Base-by-base conservation (phyloP, 2,797 vertebrate genomes). In the Epinephelus malabaricus region DNA sequence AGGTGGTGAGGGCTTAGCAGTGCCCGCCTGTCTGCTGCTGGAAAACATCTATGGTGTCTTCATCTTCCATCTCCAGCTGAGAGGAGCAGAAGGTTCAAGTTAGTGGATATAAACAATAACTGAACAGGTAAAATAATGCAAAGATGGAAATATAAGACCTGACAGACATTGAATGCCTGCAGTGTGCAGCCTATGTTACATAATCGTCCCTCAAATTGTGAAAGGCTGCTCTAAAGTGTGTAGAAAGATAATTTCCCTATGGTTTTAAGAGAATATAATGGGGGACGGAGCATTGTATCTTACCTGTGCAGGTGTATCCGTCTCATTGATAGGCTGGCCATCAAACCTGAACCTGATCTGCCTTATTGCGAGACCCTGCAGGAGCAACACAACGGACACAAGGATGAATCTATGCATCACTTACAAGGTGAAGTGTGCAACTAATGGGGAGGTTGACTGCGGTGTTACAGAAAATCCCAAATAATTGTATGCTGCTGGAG, bases 1-100 rank as follows among this genome's bases (percentile, higher is more conserved):
- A 89, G 81, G 76, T 87, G 91, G 88, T 76, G 58, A 71, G 85
- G 65, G 85, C 83, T 92, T 95, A 97, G 90, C 95, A 94, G 62
- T 45, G 64, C 78, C 98, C 97, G 40, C 97, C 98, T 1, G 97
- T 98, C 96, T 99, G 98, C 96, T 99, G 97, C 88, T 99, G 98
- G 96, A 98, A 99, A 92, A 98, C 97, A 9, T 99, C 97, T 9
- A 98, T 98, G 77, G 95, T 99, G 95, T 99, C 98, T 90, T 99
- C 95, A 6, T 98, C 97, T 88, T 99, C 97, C 98, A 98, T 99
- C 96, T 99, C 98, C 94, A 99, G 95, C 98, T 99, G 90, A 34
- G 8, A 63, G 53, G 60, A 64, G 7, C 23, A 34, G 5, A 73
- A 45, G 0, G n/a, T 18, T 21, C 11, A 3, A 66, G 38, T 81